These are phyloP conservation scores for Thunnus albacares DNA, from an alignment of 2,797 vertebrate genomes.

Conservation along the genomic window DNA sequence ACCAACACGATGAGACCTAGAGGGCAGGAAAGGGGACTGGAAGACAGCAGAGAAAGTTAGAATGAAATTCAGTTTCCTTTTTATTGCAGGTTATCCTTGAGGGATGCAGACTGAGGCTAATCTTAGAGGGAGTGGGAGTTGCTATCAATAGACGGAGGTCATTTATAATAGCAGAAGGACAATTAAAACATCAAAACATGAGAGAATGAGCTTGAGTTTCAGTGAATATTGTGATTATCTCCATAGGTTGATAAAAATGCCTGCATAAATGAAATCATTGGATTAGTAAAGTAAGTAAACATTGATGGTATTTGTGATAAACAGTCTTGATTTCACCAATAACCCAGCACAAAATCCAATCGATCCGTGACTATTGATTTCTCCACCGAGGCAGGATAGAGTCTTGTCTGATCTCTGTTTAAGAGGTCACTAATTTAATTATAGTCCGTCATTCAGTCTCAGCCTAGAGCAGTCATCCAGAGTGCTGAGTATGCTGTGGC, in stretches of 20 bases:
- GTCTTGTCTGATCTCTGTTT: constrained; percentile 56
- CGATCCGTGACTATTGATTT: constrained; percentile 71
- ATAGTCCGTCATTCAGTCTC: constrained; percentile 56
- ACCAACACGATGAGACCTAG: constrained; percentile 37
- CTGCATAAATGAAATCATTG: background rate
- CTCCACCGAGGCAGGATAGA: constrained; percentile 20
- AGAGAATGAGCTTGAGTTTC: background rate
- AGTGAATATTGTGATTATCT: background rate
- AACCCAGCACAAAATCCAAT: constrained; percentile 41
- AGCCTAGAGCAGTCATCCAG: constrained; percentile 31
- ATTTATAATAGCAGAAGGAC: constrained; percentile 22
- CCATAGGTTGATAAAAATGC: background rate
- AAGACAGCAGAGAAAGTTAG: constrained; percentile 27
- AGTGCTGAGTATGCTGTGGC: constrained; percentile 35
- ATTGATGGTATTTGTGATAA: constrained; percentile 13
- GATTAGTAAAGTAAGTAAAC: constrained; percentile 2
- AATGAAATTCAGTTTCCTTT: constrained; percentile 17
- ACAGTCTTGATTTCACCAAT: constrained; percentile 21
- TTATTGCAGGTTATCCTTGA: constrained; percentile 30
- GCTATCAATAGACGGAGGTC: constrained; percentile 17
- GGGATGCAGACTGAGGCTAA: constrained; percentile 24
- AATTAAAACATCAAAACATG: background rate
- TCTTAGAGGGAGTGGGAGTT: constrained; percentile 1
- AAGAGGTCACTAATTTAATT: constrained; percentile 72
- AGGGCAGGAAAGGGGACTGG: constrained; percentile 18